Evolutionary conservation across 2,888 invertebrate species (phyloP).

Genomic region (Zootermopsis nevadensis): DNA sequence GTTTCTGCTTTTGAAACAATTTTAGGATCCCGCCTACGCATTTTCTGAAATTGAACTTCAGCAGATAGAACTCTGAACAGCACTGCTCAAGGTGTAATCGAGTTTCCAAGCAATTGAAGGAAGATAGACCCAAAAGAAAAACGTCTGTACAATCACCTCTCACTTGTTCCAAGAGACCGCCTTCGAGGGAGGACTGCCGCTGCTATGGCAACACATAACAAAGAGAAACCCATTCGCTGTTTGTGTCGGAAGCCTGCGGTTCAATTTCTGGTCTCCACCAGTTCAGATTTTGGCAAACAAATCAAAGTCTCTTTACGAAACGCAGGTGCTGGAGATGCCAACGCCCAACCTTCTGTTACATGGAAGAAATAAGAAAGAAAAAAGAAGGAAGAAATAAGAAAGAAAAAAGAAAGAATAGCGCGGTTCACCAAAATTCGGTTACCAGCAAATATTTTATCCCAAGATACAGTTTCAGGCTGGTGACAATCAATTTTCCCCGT

Average conservation of each 20-base stretch:
- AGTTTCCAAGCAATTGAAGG: too few species aligned
- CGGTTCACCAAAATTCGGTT: conserved; percentile 19
- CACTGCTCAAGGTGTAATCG: too few species aligned
- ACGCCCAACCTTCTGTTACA: neutral
- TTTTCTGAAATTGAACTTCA: too few species aligned
- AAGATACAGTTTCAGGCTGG: neutral
- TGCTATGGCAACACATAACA: neutral
- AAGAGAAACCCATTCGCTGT: neutral
- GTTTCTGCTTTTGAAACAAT: too few species aligned
- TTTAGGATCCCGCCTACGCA: too few species aligned
- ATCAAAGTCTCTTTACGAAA: neutral
- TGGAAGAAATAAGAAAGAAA: neutral
- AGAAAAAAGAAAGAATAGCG: neutral
- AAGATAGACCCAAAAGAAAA: neutral
- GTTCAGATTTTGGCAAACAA: conserved; percentile 26
- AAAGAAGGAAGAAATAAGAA: neutral
- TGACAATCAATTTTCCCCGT: neutral
- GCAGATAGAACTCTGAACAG: too few species aligned
- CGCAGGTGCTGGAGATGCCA: neutral
- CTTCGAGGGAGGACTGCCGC: neutral
- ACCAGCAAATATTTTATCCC: conserved; percentile 2
- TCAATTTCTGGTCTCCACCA: neutral
- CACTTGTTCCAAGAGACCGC: neutral
- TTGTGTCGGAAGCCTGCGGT: neutral
- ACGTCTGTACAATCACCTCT: neutral